Percentiles rank a stretch among this genome's conserved stretches.
These are phyloP conservation scores for Drosophila acutilabella DNA, from an alignment of 2,888 invertebrate genomes.

Conservation along the genomic window DNA sequence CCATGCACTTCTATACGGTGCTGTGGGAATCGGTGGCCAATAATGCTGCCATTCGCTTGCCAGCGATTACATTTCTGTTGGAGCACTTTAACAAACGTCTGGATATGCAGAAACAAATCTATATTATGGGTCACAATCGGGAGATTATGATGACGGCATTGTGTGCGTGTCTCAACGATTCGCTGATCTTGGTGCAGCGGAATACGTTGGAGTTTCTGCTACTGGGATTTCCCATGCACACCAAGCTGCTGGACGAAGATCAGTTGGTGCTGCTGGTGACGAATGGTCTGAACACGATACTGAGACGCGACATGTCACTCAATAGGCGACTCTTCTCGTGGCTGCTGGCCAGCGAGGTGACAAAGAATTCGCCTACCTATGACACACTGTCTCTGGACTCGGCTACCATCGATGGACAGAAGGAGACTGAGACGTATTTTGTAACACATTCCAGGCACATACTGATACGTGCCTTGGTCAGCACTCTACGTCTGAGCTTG, in stretches of 20 bases:
- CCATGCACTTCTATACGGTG: constrained; percentile 93
- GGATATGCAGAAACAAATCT: constrained; percentile 92
- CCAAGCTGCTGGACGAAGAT: constrained; percentile 88
- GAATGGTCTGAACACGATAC: constrained; percentile 90
- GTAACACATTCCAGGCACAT: constrained; percentile 89
- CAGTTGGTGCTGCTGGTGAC: constrained; percentile 91
- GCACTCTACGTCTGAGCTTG: constrained; percentile 86
- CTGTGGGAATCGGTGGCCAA: constrained; percentile 94
- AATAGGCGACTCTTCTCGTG: constrained; percentile 94
- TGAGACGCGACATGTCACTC: constrained; percentile 95
- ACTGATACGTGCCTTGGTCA: constrained; percentile 88
- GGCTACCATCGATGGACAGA: constrained; percentile 47
- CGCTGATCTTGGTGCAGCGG: constrained; percentile 93
- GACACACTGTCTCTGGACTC: constrained; percentile 73
- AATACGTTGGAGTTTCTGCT: constrained; percentile 93
- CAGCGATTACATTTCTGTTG: constrained; percentile 92
- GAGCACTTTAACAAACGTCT: constrained; percentile 92
- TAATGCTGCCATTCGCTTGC: constrained; percentile 92
- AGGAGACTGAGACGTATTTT: constrained; percentile 86
- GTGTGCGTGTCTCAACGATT: constrained; percentile 92
- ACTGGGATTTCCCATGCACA: constrained; percentile 93
- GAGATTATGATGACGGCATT: constrained; percentile 93
- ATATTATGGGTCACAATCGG: constrained; percentile 93
- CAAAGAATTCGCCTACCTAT: constrained; percentile 85
- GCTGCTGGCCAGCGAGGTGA: constrained; percentile 90